phyloP scores from a whole-genome alignment of 1,140 invertebrate species.

The Brachionus angularis region DNA sequence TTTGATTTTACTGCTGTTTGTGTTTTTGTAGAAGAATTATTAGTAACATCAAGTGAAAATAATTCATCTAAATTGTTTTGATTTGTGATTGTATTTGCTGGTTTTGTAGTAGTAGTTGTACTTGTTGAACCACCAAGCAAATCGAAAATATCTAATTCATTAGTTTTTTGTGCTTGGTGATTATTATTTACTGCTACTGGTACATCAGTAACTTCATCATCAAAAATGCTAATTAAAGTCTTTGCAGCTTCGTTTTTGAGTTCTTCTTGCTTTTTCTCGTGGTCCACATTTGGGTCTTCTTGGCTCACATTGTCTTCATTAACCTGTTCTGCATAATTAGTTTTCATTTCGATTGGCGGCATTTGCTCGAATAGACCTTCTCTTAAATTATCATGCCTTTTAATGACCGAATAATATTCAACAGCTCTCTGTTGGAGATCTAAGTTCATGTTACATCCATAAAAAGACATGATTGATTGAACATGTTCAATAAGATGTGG shows the following conservation, averaged over 20 bases:
- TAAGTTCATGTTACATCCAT: slow-evolving; percentile 44
- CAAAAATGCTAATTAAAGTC: slow-evolving; percentile 14
- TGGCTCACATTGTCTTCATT: neutral
- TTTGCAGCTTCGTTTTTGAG: slow-evolving; percentile 12
- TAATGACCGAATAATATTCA: slow-evolving; percentile 28
- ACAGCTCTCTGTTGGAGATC: slow-evolving; percentile 40
- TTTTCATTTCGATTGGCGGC: slow-evolving; percentile 19
- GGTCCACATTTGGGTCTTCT: neutral
- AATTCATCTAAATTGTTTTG: too few species aligned
- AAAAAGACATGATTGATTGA: slow-evolving; percentile 38
- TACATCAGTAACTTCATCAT: neutral
- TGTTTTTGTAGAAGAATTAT: too few species aligned
- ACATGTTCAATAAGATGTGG: slow-evolving; percentile 3
- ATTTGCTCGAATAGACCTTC: slow-evolving; percentile 41
- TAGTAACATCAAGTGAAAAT: too few species aligned
- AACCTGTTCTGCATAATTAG: neutral
- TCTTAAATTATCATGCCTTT: neutral
- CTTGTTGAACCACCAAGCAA: neutral
- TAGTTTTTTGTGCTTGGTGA: neutral
- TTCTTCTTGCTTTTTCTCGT: slow-evolving; percentile 1
- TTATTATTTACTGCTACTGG: neutral
- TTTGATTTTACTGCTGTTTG: too few species aligned
- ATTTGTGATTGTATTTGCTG: too few species aligned
- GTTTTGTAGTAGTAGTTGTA: neutral
- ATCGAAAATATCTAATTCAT: neutral